Evolutionary conservation across 2,113 vertebrate genomes (phyloP), one percentile per base, ranked within the genome.

Genomic region (Cariama cristata): DNA sequence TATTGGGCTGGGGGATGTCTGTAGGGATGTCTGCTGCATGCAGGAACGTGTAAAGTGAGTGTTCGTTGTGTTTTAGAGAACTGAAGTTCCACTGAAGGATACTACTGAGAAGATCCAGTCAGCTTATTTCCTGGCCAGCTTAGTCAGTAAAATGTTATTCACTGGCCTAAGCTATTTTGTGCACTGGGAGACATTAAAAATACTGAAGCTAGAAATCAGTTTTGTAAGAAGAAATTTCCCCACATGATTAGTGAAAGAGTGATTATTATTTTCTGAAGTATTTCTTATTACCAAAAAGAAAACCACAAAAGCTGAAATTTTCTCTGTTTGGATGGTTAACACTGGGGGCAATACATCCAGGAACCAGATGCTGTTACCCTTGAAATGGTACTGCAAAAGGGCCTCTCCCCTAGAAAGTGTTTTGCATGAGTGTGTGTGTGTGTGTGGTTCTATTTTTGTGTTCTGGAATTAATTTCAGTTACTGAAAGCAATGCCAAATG

Each of bases 401-500:
- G 27, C 66, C 64, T 88, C 53, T 97, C 81, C 93, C 79, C 85
- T 92, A 58, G 60, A 96, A 94, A 96, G 66, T 76, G 81, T 84
- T 97, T 96, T 94, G 76, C 4, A 44, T 89, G 69, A 83, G 79
- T 93, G 26, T 86, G 75, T 79, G 52, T 92, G 45, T 59, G 53
- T 64, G 56, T 30, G 47, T 13, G 76, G 18, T 97, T 97, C 76
- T 98, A 93, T 98, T 98, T 98, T 97, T 98, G 93, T 97, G 82
- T 79, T 93, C 96, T 98, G 95, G 98, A 98, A 95, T 98, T 98
- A 96, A 98, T 98, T 98, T 98, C 93, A 97, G 88, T 97, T 97
- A 92, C 96, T 96, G 93, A 97, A 96, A 95, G 71, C 38, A 2
- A 92, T 98, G 97, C 98, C 98, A 98, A 97, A 97, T 96, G 76